Evolutionary conservation across 92 coral and sea anemone species (phyloP), one percentile per base, ranked within the genome.

Genomic region (Parazoanthus swiftii): DNA sequence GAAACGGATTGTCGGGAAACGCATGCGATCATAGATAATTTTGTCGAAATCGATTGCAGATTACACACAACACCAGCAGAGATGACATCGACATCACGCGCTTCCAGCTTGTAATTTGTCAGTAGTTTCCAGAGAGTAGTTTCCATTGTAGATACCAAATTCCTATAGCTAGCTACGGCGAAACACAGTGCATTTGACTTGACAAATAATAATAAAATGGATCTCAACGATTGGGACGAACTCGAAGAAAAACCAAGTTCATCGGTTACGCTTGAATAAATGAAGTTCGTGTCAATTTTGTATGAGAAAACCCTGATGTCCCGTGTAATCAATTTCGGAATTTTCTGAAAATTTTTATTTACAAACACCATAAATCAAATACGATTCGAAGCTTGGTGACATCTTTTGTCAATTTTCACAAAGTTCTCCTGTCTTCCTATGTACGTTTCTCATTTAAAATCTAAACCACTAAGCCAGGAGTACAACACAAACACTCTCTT

Each of bases 1-100:
- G 36, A 71, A n/a, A 25, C 7, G 6, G 37, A 1, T 33, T 68
- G 16, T 43, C 35, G 66, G 33, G 87, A n/a, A 54, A 68, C 67
- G 11, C 4, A 25, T 10, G 35, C 18, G 50, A 39, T 10, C 48
- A 14, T 20, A 38, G 48, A 74, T 18, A 81, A 54, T 81, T 29
- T 29, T 65, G 18, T 67, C 38, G 26, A 39, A 66, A 81, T 80
- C 73, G 23, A 20, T 66, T 37, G 51, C 25, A 81, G 8, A 59
- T 81, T 81, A 66, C 63, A 65, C 77, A 82, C 56, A 82, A 71
- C 77, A 9, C 39, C 42, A 35, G 36, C 81, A 79, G 66, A 48
- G 44, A 79, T n/a, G 9, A 50, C 39, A 65, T 13, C 13, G 51
- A 36, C 44, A 63, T 14, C 59, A 15, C 65, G 46, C 65, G 58